Evolutionary conservation across 1,140 invertebrate genomes (phyloP).

Genomic region (Drosophila aff.): DNA sequence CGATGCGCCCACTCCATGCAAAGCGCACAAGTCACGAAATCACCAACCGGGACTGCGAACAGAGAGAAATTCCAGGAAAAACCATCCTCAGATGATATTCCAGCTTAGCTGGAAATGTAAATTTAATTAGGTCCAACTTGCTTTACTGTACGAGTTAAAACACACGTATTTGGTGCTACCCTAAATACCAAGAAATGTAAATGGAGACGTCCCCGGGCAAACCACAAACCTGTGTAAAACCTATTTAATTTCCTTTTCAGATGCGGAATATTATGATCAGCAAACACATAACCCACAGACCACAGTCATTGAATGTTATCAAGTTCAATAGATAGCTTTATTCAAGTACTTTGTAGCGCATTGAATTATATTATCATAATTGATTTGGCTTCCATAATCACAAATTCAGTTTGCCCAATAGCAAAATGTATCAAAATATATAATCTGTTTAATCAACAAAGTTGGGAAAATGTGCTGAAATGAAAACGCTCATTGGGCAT

Average conservation of each 20-base stretch:
- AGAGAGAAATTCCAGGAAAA: slow-evolving; percentile 28
- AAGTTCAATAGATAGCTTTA: slow-evolving; percentile 5
- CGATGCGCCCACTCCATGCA: slow-evolving; percentile 8
- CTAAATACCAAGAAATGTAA: not conserved
- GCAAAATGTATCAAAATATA: slow-evolving; percentile 11
- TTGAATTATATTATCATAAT: slow-evolving; percentile 18
- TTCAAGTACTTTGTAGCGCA: slow-evolving; percentile 8
- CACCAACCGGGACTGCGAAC: slow-evolving; percentile 28
- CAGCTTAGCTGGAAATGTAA: not conserved
- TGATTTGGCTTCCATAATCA: slow-evolving; percentile 15
- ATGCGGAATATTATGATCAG: too few species aligned
- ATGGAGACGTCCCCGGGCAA: not conserved
- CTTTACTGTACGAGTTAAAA: not conserved
- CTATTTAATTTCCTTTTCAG: not conserved
- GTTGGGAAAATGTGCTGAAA: slow-evolving; percentile 12
- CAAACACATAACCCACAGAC: not conserved
- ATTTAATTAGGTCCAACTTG: slow-evolving; percentile 12
- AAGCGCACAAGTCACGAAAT: slow-evolving; percentile 59
- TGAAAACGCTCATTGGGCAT: slow-evolving; percentile 15
- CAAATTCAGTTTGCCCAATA: not conserved
- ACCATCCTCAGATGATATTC: not conserved
- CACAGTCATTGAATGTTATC: slow-evolving; percentile 3
- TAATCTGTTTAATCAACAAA: slow-evolving; percentile 10
- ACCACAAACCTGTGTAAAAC: not conserved
- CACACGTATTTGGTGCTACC: not conserved